Evolutionary conservation across 2,797 vertebrate genomes (phyloP), one percentile per base, ranked within the genome.

Genomic region (Stomatorhinus walkeri): DNA sequence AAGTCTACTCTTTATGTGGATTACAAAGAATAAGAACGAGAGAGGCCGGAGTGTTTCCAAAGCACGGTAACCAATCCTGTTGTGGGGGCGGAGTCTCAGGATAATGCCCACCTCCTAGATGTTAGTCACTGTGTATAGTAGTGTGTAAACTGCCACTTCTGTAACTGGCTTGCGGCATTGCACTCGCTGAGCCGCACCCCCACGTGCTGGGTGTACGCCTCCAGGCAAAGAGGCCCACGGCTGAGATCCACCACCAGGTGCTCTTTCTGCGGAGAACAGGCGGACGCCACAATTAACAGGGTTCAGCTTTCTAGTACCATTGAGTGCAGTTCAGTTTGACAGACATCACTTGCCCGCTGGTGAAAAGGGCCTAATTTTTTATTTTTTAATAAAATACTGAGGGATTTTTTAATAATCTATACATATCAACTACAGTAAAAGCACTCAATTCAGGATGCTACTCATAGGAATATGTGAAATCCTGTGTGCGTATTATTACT

Each of bases 91-190:
- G 49, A 36, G 52, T 14, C 54, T 54, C n/a, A 8, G 32, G 22
- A 68, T 10, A 6, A 54, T 49, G 72, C n/a, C 28, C n/a, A 24
- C 14, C 54, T 49, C 36, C 64, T 36, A 52, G 40, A 9, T 85
- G 16, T 10, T 7, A 59, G 90, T 97, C 94, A 97, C 85, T 92
- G 87, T 0, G 93, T 54, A 2, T 95, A 93, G 94, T 98, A 97
- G 40, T 94, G 94, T 89, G 97, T 97, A 90, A 99, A 98, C 89
- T 96, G 95, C 98, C 98, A 99, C 94, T 97, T 97, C 81, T 99
- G 98, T 85, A 95, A 91, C 4, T 90, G 46, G 43, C 91, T 97
- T 51, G 36, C 16, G 24, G 95, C 28, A n/a, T 96, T 93, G 91
- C 98, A 99, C 8, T 90, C n/a, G 24, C 81, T 93, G 32, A 97